Evolutionary conservation across 2,888 invertebrate genomes (phyloP).

Genomic region (Euphydryas editha): DNA sequence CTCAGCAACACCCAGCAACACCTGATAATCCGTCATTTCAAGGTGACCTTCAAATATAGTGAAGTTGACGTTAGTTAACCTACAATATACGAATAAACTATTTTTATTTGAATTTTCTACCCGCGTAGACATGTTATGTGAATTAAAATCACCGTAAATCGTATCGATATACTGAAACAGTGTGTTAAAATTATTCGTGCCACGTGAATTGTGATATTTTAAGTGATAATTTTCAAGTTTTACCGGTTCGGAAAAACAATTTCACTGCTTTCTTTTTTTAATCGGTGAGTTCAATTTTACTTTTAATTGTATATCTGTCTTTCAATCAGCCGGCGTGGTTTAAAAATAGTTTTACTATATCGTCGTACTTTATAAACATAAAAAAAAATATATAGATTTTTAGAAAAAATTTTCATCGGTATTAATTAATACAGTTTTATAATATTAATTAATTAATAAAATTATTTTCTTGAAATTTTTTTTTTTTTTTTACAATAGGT

Average conservation of each 20-base stretch:
- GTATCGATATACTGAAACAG: slow-evolving; percentile 50
- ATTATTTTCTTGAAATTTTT: too few relatives aligned
- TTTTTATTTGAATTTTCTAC: slow-evolving; percentile 74
- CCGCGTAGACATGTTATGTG: slow-evolving; percentile 72
- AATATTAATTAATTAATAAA: too few relatives aligned
- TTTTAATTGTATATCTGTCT: slow-evolving; percentile 50
- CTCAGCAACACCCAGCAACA: slow-evolving; percentile 18
- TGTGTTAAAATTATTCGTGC: slow-evolving; percentile 50
- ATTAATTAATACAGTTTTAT: too few relatives aligned
- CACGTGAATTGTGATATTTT: slow-evolving; percentile 63
- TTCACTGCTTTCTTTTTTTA: slow-evolving; percentile 41
- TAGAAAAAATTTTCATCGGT: too few relatives aligned
- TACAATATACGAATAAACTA: slow-evolving; percentile 65
- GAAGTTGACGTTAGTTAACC: slow-evolving; percentile 72
- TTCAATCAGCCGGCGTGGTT: slow-evolving; percentile 51
- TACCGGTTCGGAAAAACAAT: slow-evolving; percentile 44
- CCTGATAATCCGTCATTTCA: slow-evolving; percentile 60
- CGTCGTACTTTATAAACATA: slow-evolving; percentile 22
- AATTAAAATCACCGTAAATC: slow-evolving; percentile 57
- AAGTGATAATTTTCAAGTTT: slow-evolving; percentile 56
- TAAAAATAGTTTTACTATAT: slow-evolving; percentile 57
- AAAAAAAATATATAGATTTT: neutral
- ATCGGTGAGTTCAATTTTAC: slow-evolving; percentile 59
- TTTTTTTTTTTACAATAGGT: too few relatives aligned
- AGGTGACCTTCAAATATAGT: slow-evolving; percentile 75